These are phyloP conservation scores for Eriosoma lanigerum DNA, from an alignment of 1,140 invertebrate genomes.

Conservation along the genomic window DNA sequence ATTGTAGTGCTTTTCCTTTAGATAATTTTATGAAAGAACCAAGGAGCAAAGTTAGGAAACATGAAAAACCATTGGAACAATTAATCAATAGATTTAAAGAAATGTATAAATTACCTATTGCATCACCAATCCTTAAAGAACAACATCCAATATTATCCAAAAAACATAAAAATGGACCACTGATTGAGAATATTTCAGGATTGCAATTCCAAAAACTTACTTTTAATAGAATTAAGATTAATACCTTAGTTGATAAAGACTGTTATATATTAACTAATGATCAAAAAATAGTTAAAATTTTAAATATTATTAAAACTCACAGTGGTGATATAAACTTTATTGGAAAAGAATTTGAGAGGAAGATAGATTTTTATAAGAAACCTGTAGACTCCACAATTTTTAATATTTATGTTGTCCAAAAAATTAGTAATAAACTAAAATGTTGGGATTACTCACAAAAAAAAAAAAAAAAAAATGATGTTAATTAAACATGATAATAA, in stretches of 20 bases:
- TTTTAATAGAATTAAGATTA: neutral
- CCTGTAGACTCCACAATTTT: neutral
- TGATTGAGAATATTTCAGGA: too few species aligned
- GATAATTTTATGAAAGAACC: neutral
- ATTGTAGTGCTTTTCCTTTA: neutral
- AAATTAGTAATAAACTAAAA: neutral
- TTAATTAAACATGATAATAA: neutral
- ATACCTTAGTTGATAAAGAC: neutral
- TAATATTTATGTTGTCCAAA: neutral
- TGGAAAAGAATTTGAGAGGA: too few species aligned
- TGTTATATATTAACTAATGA: constrained; percentile 2
- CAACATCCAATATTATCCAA: too few species aligned
- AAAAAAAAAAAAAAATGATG: neutral
- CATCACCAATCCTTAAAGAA: neutral
- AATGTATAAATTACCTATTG: neutral
- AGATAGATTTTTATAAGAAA: neutral
- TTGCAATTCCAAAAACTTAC: too few species aligned
- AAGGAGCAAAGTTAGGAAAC: neutral
- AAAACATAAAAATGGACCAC: too few species aligned
- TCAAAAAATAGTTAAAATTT: neutral
- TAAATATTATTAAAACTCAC: neutral
- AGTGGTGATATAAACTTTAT: neutral
- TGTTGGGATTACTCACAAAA: neutral
- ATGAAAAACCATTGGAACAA: neutral
- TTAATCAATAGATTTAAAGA: neutral